Percentiles rank a stretch among this genome's conserved stretches.
phyloP scores from a whole-genome alignment of 2,797 vertebrate species.

The Peromyscus nudipes region DNA sequence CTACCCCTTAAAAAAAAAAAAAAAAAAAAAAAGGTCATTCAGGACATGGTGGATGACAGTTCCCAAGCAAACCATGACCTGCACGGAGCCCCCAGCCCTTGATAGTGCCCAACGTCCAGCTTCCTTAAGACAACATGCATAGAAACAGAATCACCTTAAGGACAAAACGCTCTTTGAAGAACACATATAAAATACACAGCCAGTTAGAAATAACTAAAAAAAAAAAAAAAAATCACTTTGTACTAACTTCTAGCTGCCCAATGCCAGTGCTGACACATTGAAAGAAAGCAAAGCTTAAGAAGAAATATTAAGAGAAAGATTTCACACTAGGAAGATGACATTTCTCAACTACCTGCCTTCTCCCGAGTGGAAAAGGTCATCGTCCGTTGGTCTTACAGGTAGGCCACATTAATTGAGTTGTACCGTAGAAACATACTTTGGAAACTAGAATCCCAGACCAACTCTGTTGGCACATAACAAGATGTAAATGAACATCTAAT shows the following conservation, averaged over 20 bases:
- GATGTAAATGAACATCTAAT: not conserved
- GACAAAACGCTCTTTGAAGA: not conserved
- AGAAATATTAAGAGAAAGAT: not conserved
- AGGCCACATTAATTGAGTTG: not conserved
- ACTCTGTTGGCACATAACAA: not conserved
- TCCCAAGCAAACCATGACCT: not conserved
- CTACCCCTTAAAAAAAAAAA: not conserved
- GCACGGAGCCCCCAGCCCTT: not conserved
- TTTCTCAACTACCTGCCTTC: not conserved
- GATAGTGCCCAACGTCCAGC: not conserved
- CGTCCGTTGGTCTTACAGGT: not conserved
- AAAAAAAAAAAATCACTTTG: slow-evolving; percentile 23
- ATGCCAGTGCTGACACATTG: not conserved
- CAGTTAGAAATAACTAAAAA: slow-evolving; percentile 29
- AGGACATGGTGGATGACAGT: not conserved
- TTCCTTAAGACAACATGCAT: not conserved
- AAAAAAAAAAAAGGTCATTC: not conserved
- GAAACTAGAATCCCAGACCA: not conserved
- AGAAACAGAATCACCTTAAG: slow-evolving; percentile 14
- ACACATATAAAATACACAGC: not conserved
- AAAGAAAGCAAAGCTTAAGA: not conserved
- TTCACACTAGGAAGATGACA: not conserved
- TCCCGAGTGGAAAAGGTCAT: not conserved
- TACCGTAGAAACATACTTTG: not conserved
- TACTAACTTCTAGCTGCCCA: not conserved